Percentiles rank a stretch among this genome's conserved stretches.
Evolutionary conservation across 2,888 invertebrate genomes (phyloP).

Genomic region (Chromoteleia sp.): DNA sequence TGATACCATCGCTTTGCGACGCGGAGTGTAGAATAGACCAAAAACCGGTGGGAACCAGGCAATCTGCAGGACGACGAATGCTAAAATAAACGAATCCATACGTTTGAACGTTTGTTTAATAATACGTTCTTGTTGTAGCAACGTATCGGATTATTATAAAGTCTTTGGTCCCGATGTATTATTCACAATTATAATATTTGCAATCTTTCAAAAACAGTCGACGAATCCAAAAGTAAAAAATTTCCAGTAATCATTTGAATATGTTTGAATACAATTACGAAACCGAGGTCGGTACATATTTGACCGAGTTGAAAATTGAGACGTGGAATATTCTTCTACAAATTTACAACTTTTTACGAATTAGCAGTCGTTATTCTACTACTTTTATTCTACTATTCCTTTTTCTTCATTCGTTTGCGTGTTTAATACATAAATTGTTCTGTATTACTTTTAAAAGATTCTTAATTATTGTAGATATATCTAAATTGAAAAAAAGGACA

Average conservation of each 20-base stretch:
- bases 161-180: not conserved
- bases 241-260: not conserved
- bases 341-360: no score
- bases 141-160: not conserved
- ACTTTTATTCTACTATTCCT: no score
- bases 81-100: constrained; percentile 45
- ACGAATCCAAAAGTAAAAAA: not conserved
- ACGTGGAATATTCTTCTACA: not conserved
- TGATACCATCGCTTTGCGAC: constrained; percentile 75
- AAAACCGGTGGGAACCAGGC: constrained; percentile 44
- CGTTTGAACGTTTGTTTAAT: constrained; percentile 46
- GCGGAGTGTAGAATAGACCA: constrained; percentile 42
- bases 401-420: no score
- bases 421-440: no score
- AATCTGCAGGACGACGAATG: constrained; percentile 37
- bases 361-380: no score
- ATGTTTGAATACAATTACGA: constrained; percentile 19
- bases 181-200: constrained; percentile 14
- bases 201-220: not conserved
- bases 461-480: no score
- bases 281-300: constrained; percentile 9
- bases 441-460: no score
- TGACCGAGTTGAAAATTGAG: not conserved
- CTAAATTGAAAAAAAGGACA: no score
- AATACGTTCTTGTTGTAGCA: constrained; percentile 13